Base-by-base conservation (phyloP, 2,797 vertebrate species). In the Fundulus diaphanus region DNA sequence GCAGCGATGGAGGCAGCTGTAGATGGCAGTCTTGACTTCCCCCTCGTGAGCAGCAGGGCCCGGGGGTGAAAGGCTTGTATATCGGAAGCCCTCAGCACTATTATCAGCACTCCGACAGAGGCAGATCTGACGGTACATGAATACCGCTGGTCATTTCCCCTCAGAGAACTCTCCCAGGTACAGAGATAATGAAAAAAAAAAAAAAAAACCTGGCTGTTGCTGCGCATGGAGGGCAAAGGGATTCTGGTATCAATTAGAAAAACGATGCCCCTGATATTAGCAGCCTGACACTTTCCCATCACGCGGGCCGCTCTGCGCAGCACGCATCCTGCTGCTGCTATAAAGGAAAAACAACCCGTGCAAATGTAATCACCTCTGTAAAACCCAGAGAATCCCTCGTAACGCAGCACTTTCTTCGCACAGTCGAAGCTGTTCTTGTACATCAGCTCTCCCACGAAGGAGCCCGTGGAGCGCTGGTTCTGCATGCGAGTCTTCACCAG, bases 391-490 rank as follows among this genome's bases (percentile, higher is more conserved):
- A 97, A 92, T 82, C 97, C 97, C 92, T 99, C 97, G 49, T 96
- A 98, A 76, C 97, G 96, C 69, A 99, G 93, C 82, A 99, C 97
- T 84, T 98, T 98, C 95, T 97, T 99, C 56, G 97, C 97, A 80
- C 98, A 99, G 92, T 99, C 97, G 48, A 98, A 99, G 92, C 98
- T 99, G 95, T 95, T 99, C 93, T 98, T 99, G 88, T 99, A 98
- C 96, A 99, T 97, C 91, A 98, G 81, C 83, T 99, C 97, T 76
- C 97, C 98, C 16, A 99, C 95, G 0, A 99, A 96, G 77, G 97
- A 97, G 77, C 97, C 95, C 0, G 94, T 95, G 87, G 96, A 96
- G 67, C 97, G 97, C 85, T 99, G 97, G 93, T 99, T 99, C 91
- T 99, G 97, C 97, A 98, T 98, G 11, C 97, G 96, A 1, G 97